Evolutionary conservation across 2,888 invertebrate genomes (phyloP), one percentile per base, ranked within the genome.

Genomic region (Oscheius myriophilus): DNA sequence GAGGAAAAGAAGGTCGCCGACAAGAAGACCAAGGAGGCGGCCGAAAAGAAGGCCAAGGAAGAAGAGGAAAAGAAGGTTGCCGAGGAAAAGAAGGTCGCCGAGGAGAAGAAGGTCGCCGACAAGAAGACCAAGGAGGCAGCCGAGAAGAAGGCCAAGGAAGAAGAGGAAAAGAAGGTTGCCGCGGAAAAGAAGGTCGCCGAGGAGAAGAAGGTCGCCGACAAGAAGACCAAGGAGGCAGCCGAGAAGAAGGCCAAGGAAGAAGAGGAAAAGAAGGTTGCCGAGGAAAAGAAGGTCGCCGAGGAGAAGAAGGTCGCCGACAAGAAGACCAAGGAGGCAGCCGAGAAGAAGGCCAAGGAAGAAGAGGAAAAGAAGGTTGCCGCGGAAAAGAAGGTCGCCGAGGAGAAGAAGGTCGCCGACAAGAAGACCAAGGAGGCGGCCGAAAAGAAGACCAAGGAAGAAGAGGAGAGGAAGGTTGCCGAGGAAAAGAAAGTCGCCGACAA

Each of bases 401-500:
- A n/a, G 1, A 49, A 26, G 26, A 54, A 72, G 26, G 63, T 59
- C 18, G 41, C 25, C 43, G 51, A 72, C n/a, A 67, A 69, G 45
- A 23, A 49, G 42, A 49, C 57, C 14, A 41, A 67, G 21, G 61
- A 57, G 26, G 59, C 61, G 26, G 33, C 61, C 16, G 39, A 55
- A 11, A 57, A 58, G 51, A 52, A 67, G 61, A 59, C 67, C 33
- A 68, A 66, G 25, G 67, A 69, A 18, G 14, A n/a, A 4, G 9
- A 33, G 33, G 33, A 33, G 9, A 33, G 9, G 33, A 33, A 33
- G 33, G 33, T 9, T 9, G 68, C 65, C 33, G 53, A 64, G 26
- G 65, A 64, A 7, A 54, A 64, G 39, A 71, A 69, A 25, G 67
- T 64, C 41, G 55, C 66, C 18, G 65, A 33, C 33, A 33, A 33